phyloP scores from a whole-genome alignment of 1,140 invertebrate genomes.

The Tetraneura akinire region DNA sequence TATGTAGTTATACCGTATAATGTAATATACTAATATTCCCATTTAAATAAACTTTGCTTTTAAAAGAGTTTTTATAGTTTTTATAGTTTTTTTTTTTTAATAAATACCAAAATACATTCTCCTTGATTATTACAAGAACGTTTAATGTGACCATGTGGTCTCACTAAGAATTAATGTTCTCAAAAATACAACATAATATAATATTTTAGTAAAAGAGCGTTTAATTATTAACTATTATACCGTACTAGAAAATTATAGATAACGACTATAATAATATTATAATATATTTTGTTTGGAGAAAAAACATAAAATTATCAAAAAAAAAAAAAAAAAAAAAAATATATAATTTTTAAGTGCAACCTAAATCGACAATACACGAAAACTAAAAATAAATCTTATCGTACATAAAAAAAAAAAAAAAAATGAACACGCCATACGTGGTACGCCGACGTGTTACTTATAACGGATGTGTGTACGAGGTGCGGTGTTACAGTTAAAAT shows the following conservation, averaged over 20 bases:
- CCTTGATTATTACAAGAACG: background rate
- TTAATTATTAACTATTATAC: too few relatives aligned
- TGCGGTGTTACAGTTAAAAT: slow-evolving; percentile 18
- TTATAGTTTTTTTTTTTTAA: too few relatives aligned
- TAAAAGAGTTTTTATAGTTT: background rate
- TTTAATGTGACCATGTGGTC: background rate
- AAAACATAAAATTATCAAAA: background rate
- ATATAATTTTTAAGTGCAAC: background rate
- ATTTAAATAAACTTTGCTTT: too few relatives aligned
- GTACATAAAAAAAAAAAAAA: background rate
- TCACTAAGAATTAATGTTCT: background rate
- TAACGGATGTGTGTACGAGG: background rate
- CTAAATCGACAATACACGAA: background rate
- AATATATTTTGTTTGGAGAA: background rate
- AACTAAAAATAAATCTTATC: background rate
- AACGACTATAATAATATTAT: too few relatives aligned
- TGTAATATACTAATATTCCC: too few relatives aligned
- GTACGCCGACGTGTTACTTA: background rate
- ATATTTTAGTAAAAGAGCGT: background rate
- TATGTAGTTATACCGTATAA: too few relatives aligned
- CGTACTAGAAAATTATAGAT: slow-evolving; percentile 2
- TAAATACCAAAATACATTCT: background rate
- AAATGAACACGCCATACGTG: background rate
- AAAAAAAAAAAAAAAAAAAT: background rate
- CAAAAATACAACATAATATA: slow-evolving; percentile 25